Base-by-base conservation (phyloP, 2,888 invertebrate species). In the Cephalotes varians region DNA sequence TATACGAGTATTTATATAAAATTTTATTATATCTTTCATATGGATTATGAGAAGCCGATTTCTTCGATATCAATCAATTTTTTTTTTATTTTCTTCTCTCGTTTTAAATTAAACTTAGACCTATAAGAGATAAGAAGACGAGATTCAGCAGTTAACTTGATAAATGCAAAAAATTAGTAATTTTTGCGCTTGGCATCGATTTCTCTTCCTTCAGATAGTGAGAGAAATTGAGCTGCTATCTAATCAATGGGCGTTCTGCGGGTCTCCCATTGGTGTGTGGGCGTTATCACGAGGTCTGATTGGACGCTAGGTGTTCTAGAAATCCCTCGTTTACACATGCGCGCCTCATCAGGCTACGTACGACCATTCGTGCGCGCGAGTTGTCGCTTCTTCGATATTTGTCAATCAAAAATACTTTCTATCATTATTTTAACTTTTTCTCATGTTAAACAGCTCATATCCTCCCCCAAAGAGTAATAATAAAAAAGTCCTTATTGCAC, bases 181-280 rank as follows among this genome's bases (percentile, higher is more conserved):
- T 12, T 34, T 58, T 71, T 58, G 18, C 31, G 18, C 56, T 82
- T 84, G 81, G 85, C 88, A 91, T 92, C 86, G 90, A 92, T 92
- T 90, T 91, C 88, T 90, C 88, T 90, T 86, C 80, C 83, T 81
- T 34, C 25, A 84, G 60, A 76, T 58, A 82, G 51, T 47, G 73
- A 79, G 84, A 86, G 85, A 88, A 83, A 89, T 92, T 91, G 89
- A 87, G 86, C 86, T 89, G 79, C 85, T 91, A 91, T 92, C 93
- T 93, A 94, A 94, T 94, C 93, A 93, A 93, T 93, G 94, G 94
- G 94, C 94, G 94, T 93, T 91, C 87, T 91, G 84, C 88, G 87
- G 89, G 90, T 91, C 90, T 88, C 92, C 86, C 88, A 94, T 94
- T 94, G 94, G 94, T 84, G 91, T 91, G 93, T 93, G 93, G 94